Evolutionary conservation across 2,888 invertebrate genomes (phyloP), one percentile per base, ranked within the genome.

Genomic region (Cistogaster globosa): DNA sequence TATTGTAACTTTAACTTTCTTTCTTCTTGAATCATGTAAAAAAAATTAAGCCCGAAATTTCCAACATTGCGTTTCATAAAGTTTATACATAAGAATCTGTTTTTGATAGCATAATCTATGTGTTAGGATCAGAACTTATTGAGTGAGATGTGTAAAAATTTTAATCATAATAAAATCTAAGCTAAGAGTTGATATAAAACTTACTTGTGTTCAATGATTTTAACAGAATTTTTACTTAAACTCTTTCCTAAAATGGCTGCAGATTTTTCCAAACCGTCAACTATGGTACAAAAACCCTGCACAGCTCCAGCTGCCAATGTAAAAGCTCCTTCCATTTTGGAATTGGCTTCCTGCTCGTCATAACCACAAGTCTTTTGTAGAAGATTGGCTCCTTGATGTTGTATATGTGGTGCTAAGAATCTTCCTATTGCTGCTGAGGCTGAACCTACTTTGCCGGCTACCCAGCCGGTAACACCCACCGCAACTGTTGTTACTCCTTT

Each of bases 121-220:
- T 4, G 26, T 26, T 26, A 26, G 26, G 26, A 26, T 26, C 26
- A 26, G 26, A 26, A 26, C 26, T 26, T 26, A 26, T 26, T 26
- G 26, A 26, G 26, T 26, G 4, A 26, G 4, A n/a, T n/a, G 26
- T 26, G 1, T 26, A 26, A 26, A 26, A 26, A 26, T 18, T 53
- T 53, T 20, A 53, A 53, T 5, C 8, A 8, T 9, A 9, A 9
- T 18, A 0, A 9, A 16, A 11, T 48, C 45, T 36, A 14, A 12
- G 12, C 4, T 3, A 4, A 26, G 2, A 42, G 5, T 48, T 11
- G n/a, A 32, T 12, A 36, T 38, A 63, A 65, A 60, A 63, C 93
- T 92, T 93, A 96, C 96, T 95, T 96, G 90, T 96, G 95, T 88
- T 95, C 93, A 55, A 97, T 96, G 75, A 96, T 94, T 89, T 94